Conservation (phyloP, 1,140 invertebrate genomes). For the Aporrectodea caliginosa region DNA sequence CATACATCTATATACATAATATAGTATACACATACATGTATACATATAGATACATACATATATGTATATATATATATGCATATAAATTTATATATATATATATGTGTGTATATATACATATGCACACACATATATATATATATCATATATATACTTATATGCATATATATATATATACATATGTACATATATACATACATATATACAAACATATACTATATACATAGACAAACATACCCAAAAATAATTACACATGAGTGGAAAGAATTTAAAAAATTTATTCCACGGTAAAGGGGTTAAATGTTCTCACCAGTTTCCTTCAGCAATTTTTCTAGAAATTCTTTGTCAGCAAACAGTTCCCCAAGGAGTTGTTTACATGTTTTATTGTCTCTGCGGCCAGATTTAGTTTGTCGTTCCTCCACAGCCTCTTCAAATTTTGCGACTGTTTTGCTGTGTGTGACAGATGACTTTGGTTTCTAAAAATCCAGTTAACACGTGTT, state of each 20-base stretch:
- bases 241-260: too few relatives aligned
- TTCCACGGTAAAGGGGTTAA: too few relatives aligned
- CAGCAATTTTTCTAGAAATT: slow-evolving; percentile 52
- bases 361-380: slow-evolving; percentile 55
- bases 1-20: too few relatives aligned
- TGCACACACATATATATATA: too few relatives aligned
- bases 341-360: slow-evolving; percentile 52
- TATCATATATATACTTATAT: too few relatives aligned
- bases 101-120: neutral
- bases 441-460: neutral
- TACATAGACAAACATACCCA: too few relatives aligned
- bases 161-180: neutral
- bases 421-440: slow-evolving; percentile 34
- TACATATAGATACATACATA: too few relatives aligned
- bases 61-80: neutral
- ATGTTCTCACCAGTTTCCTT: slow-evolving; percentile 42
- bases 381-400: slow-evolving; percentile 41
- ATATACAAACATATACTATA: too few relatives aligned
- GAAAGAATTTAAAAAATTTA: too few relatives aligned
- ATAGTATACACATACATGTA: too few relatives aligned
- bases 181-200: neutral
- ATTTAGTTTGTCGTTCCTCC: slow-evolving; percentile 42
- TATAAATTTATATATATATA: neutral
- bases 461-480: neutral
- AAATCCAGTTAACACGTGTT: too few relatives aligned